These are phyloP conservation scores for Enoplolaimus lenunculus DNA, from an alignment of 2,888 invertebrate species.

Conservation along the genomic window DNA sequence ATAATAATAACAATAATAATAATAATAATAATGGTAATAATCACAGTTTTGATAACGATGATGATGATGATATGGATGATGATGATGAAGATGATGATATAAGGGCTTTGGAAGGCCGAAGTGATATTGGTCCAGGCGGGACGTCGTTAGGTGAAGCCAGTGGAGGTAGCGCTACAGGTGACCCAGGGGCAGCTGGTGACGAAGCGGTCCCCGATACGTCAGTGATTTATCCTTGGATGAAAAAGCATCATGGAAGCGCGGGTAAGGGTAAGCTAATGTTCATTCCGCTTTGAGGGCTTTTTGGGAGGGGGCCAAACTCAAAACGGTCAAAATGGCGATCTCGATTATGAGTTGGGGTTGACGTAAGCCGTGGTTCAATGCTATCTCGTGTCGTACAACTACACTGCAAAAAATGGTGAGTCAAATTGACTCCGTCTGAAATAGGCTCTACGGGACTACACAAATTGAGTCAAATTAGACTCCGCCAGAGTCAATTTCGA, in stretches of 20 bases:
- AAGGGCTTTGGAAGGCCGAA: not conserved
- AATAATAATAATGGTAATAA: not conserved
- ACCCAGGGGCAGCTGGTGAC: not conserved
- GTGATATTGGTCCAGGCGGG: not conserved
- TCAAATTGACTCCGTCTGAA: too few relatives aligned
- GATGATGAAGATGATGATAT: not conserved
- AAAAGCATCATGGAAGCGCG: not conserved
- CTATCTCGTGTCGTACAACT: too few relatives aligned
- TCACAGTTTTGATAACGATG: not conserved
- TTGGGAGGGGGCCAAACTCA: too few relatives aligned
- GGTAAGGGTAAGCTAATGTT: not conserved
- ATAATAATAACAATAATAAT: not conserved
- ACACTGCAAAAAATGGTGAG: too few relatives aligned
- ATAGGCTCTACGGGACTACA: too few relatives aligned
- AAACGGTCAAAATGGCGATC: too few relatives aligned
- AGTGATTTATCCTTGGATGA: not conserved
- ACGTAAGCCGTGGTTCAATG: too few relatives aligned
- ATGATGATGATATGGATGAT: not conserved
- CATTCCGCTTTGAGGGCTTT: too few relatives aligned
- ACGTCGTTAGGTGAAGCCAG: not conserved
- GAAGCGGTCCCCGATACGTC: not conserved
- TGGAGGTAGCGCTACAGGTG: not conserved
- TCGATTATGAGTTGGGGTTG: too few relatives aligned
- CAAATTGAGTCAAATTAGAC: too few relatives aligned
- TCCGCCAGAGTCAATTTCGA: too few relatives aligned